Conservation (phyloP, 2,797 vertebrate species). For the Halcyon badia region DNA sequence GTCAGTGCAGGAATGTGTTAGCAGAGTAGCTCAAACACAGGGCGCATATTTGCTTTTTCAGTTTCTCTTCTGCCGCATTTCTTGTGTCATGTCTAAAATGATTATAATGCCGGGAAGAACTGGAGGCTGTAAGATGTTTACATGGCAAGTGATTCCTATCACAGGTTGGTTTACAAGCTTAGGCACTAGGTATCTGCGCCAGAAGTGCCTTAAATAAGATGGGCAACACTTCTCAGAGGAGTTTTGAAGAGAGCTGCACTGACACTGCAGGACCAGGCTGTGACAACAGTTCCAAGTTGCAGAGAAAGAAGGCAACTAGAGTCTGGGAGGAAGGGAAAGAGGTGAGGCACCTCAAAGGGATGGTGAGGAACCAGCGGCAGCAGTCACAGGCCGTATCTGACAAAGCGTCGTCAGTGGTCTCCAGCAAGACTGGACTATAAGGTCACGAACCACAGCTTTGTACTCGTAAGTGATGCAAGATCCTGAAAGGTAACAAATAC, state of each 20-base stretch:
- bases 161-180: background rate
- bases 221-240: background rate
- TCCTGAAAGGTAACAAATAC: background rate
- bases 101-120: background rate
- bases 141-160: background rate
- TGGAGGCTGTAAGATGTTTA: background rate
- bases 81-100: background rate
- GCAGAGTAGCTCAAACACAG: background rate
- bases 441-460: background rate
- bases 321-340: background rate
- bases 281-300: background rate
- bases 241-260: background rate
- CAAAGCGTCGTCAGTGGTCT: background rate
- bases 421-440: background rate
- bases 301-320: background rate
- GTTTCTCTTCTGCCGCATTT: background rate
- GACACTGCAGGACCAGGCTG: background rate
- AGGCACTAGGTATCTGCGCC: fast-evolving
- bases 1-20: background rate
- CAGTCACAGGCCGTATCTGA: background rate
- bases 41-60: background rate
- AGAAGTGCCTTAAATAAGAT: background rate
- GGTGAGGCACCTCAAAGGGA: background rate
- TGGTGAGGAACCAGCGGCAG: background rate
- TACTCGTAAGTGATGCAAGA: background rate